These are phyloP conservation scores for Nomada ruficornis DNA, from an alignment of 2,888 invertebrate species.

Conservation along the genomic window DNA sequence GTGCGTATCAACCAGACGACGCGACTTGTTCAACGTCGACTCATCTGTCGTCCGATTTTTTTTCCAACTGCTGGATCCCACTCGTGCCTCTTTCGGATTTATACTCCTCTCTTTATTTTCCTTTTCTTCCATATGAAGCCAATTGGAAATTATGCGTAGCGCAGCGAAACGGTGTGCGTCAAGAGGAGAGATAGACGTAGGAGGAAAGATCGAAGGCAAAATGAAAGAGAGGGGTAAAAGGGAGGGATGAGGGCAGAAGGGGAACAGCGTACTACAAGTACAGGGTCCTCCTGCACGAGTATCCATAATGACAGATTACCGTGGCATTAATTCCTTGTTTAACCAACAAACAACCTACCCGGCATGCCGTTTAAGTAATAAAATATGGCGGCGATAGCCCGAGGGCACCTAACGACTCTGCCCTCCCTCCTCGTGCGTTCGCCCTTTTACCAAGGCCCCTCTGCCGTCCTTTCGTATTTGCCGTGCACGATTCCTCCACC, in stretches of 20 bases:
- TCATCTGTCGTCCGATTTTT: neutral
- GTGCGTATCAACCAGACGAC: slow-evolving; percentile 42
- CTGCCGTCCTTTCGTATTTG: slow-evolving; percentile 41
- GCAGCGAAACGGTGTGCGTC: slow-evolving; percentile 17
- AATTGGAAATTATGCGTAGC: slow-evolving; percentile 57
- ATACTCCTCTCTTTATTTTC: neutral
- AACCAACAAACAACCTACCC: slow-evolving; percentile 79
- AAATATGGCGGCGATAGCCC: slow-evolving; percentile 77
- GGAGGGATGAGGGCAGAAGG: slow-evolving; percentile 19
- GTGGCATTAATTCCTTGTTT: slow-evolving; percentile 80
- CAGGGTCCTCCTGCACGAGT: slow-evolving; percentile 70
- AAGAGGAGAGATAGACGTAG: slow-evolving; percentile 20
- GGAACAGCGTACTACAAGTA: slow-evolving; percentile 62
- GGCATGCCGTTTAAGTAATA: slow-evolving; percentile 79
- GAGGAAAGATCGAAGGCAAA: neutral
- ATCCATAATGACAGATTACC: slow-evolving; percentile 79
- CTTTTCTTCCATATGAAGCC: slow-evolving; percentile 31
- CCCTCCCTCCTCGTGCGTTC: slow-evolving; percentile 45
- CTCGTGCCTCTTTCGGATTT: neutral
- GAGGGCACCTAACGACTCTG: slow-evolving; percentile 62
- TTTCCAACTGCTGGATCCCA: neutral
- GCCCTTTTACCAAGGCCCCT: slow-evolving; percentile 41
- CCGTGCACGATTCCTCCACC: slow-evolving; percentile 20
- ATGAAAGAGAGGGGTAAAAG: slow-evolving; percentile 25
- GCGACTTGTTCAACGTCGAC: slow-evolving; percentile 18